Conservation (phyloP, 2,113 vertebrate genomes). For the Ondatra zibethicus region DNA sequence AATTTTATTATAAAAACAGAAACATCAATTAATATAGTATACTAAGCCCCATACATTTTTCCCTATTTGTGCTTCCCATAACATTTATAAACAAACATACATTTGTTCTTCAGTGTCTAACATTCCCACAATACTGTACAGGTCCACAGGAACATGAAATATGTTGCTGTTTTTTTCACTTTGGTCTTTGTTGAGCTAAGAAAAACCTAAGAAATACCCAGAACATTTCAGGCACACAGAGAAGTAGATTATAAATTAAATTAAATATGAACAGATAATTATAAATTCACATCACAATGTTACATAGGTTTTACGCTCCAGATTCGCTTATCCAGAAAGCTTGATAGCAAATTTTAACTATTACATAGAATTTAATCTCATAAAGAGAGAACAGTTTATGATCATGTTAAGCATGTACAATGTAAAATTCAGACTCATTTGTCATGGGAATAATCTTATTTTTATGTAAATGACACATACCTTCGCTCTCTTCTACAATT, state of each 20-base stretch:
- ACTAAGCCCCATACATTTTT: neutral
- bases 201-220: neutral
- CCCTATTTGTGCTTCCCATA: neutral
- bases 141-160: neutral
- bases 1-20: neutral
- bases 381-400: neutral
- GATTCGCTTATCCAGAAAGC: neutral
- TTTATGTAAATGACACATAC: neutral
- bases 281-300: neutral
- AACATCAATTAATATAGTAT: neutral
- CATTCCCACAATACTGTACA: neutral
- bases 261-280: neutral
- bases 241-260: neutral
- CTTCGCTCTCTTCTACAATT: neutral
- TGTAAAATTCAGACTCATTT: neutral
- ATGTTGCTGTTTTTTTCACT: no score
- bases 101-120: neutral
- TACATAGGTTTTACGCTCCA: neutral
- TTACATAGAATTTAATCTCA: constrained; percentile 33
- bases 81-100: neutral
- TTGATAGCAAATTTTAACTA: neutral
- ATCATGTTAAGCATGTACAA: neutral
- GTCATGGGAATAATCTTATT: neutral
- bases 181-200: neutral
- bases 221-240: neutral